Evolutionary conservation across 2,888 invertebrate species (phyloP).

Genomic region (Drosophila buzzatii): DNA sequence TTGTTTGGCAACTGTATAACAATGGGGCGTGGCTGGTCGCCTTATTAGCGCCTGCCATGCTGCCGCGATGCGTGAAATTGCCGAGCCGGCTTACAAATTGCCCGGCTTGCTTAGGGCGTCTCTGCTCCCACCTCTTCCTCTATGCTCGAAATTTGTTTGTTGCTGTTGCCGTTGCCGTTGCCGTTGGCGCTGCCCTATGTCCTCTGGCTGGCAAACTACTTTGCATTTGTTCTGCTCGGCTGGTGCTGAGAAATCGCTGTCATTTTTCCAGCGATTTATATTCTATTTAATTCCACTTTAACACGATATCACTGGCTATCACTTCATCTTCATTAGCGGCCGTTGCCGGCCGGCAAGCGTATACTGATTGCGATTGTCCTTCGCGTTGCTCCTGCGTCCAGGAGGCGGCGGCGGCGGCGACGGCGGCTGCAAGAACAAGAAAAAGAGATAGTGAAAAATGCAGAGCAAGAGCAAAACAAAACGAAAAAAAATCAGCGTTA

Average conservation of each 20-base stretch:
- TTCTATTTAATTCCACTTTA: conserved; percentile 76
- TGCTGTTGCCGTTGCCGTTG: not conserved
- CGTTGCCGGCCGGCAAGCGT: conserved; percentile 29
- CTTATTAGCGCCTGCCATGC: conserved; percentile 76
- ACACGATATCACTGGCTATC: conserved; percentile 67
- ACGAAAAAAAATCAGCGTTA: conserved; percentile 52
- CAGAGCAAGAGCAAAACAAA: conserved; percentile 24
- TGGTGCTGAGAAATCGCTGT: conserved; percentile 75
- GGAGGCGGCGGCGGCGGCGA: too few species aligned
- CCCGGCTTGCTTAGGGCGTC: conserved; percentile 17
- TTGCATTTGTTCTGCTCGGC: conserved; percentile 76
- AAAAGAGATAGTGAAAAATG: conserved; percentile 21
- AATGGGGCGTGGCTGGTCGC: conserved; percentile 70
- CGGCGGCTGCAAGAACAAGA: conserved; percentile 48
- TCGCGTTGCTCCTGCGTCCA: conserved; percentile 17
- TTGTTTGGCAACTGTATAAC: conserved; percentile 46
- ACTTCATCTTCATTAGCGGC: conserved; percentile 77
- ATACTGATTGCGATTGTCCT: conserved; percentile 37
- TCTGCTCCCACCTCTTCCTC: not conserved
- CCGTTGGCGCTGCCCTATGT: not conserved
- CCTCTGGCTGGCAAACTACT: conserved; percentile 57
- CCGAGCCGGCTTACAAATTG: conserved; percentile 57
- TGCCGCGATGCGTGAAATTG: conserved; percentile 71
- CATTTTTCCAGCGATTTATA: conserved; percentile 80
- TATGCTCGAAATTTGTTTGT: not conserved